A percentile compares a stretch with the other conserved stretches of the same genome.
These are phyloP conservation scores for Marisa cornuarietis DNA, from an alignment of 1,140 invertebrate genomes.

Conservation along the genomic window DNA sequence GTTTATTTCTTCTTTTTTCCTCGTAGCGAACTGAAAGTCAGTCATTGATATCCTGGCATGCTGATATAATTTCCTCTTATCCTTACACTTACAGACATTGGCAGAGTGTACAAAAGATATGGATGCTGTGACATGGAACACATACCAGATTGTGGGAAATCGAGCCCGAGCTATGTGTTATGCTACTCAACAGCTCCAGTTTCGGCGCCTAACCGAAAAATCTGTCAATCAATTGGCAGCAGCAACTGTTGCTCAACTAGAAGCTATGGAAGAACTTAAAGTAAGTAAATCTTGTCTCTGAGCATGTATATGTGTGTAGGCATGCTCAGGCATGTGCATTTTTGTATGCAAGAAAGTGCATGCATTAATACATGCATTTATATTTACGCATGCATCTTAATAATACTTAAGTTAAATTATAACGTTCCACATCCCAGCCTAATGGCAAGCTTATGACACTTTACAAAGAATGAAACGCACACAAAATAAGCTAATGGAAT, in stretches of 20 bases:
- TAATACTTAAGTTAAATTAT: too few species aligned
- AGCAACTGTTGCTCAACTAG: slow-evolving; percentile 65
- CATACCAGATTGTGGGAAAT: slow-evolving; percentile 77
- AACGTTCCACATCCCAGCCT: too few species aligned
- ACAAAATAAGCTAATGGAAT: background rate
- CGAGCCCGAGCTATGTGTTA: slow-evolving; percentile 77
- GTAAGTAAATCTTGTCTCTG: slow-evolving; percentile 30
- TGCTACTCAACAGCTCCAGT: slow-evolving; percentile 73
- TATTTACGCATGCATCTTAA: too few species aligned
- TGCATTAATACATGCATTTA: background rate
- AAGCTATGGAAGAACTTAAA: slow-evolving; percentile 57
- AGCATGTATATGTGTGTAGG: background rate
- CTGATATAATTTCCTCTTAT: background rate
- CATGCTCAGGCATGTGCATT: background rate
- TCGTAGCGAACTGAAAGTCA: background rate
- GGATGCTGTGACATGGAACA: slow-evolving; percentile 78
- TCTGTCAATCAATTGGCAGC: slow-evolving; percentile 76
- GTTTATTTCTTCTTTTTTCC: background rate
- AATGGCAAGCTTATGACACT: too few species aligned
- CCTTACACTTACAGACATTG: slow-evolving; percentile 63
- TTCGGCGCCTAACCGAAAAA: slow-evolving; percentile 74
- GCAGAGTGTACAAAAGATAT: slow-evolving; percentile 75
- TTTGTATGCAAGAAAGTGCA: background rate
- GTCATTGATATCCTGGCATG: background rate
- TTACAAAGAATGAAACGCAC: too few species aligned